These are phyloP conservation scores for Erebia ligea DNA, from an alignment of 2,888 invertebrate genomes.

Conservation along the genomic window DNA sequence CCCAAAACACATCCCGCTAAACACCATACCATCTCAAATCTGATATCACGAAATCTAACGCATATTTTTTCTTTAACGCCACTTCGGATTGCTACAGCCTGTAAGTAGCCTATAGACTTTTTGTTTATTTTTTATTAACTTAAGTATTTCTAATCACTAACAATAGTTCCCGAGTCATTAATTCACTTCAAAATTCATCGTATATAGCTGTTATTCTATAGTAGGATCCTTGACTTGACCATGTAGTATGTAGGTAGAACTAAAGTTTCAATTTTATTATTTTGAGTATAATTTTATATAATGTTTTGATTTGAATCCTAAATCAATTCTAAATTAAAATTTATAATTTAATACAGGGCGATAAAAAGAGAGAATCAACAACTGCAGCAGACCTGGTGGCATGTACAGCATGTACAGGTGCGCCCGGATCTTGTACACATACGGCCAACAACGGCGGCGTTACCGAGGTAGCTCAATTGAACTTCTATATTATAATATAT, in stretches of 20 bases:
- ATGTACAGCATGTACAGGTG: slow-evolving; percentile 89
- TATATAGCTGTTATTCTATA: neutral
- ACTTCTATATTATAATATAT: neutral
- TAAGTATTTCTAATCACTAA: slow-evolving; percentile 26
- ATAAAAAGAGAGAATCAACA: slow-evolving; percentile 91
- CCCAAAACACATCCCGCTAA: slow-evolving; percentile 46
- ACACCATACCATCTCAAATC: slow-evolving; percentile 55
- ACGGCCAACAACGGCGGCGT: slow-evolving; percentile 94
- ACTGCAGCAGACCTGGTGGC: slow-evolving; percentile 92
- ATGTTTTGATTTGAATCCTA: neutral
- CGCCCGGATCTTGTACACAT: slow-evolving; percentile 92
- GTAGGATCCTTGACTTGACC: slow-evolving; percentile 4
- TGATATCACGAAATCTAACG: slow-evolving; percentile 78
- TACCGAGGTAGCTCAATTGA: slow-evolving; percentile 85
- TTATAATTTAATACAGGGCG: slow-evolving; percentile 82
- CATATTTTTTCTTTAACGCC: slow-evolving; percentile 78
- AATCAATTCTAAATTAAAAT: neutral
- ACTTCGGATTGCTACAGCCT: slow-evolving; percentile 79
- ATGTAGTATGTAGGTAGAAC: slow-evolving; percentile 13
- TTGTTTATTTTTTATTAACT: slow-evolving; percentile 30
- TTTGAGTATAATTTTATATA: neutral
- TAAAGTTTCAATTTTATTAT: slow-evolving; percentile 19
- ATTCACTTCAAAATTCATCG: slow-evolving; percentile 23
- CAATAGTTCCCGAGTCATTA: slow-evolving; percentile 23
- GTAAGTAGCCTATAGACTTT: slow-evolving; percentile 67